A percentile compares a stretch with the other conserved stretches of the same genome.
Conservation (phyloP, 2,888 invertebrate genomes). For the Minunthozetes semirufus region DNA sequence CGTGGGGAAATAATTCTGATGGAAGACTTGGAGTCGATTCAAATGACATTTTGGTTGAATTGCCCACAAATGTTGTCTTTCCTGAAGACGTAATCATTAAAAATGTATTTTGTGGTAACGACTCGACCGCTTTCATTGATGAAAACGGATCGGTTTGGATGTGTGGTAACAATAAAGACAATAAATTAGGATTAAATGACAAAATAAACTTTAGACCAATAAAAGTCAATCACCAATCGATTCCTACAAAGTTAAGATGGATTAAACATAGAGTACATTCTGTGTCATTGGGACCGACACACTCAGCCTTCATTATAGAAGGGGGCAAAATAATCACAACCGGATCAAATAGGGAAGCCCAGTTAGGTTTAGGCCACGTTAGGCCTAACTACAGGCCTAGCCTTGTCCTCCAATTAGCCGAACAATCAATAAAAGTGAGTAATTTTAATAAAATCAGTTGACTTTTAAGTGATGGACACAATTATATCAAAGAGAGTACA, state of each 20-base stretch:
- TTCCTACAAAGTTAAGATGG: constrained; percentile 51
- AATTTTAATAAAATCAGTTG: too few species aligned
- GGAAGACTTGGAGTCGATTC: constrained; percentile 59
- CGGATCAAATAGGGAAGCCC: constrained; percentile 60
- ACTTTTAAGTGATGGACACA: neutral
- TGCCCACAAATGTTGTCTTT: constrained; percentile 51
- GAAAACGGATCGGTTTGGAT: constrained; percentile 57
- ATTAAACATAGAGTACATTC: constrained; percentile 56
- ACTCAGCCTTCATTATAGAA: constrained; percentile 59
- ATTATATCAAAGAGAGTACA: constrained; percentile 47
- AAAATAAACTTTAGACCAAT: neutral
- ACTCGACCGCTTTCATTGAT: constrained; percentile 59
- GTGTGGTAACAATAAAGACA: constrained; percentile 59
- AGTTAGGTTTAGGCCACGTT: constrained; percentile 55
- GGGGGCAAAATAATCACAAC: constrained; percentile 60
- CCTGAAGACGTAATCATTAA: constrained; percentile 53
- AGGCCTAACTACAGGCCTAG: constrained; percentile 45
- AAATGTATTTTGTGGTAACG: constrained; percentile 57
- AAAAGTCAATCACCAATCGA: constrained; percentile 33
- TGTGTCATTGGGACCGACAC: constrained; percentile 57
- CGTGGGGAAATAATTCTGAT: constrained; percentile 59
- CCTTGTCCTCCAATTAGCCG: constrained; percentile 50
- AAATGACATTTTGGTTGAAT: constrained; percentile 45
- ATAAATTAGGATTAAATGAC: constrained; percentile 59
- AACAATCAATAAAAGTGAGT: constrained; percentile 49